phyloP scores from a whole-genome alignment of 2,113 vertebrate species.

The Rhinopithecus roxellana region DNA sequence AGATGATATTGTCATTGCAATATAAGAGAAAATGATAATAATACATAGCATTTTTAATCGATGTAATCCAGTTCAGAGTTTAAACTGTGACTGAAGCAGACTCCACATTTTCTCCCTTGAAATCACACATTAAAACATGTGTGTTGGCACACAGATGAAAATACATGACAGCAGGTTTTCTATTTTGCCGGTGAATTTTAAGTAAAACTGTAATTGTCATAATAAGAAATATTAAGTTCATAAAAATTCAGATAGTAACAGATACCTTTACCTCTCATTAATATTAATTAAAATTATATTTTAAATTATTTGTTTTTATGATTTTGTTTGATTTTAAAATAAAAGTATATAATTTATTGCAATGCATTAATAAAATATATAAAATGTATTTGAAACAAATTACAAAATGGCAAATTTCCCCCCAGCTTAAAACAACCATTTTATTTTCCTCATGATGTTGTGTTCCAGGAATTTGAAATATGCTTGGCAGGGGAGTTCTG shows the following conservation, averaged over 20 bases:
- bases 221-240: background rate
- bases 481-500: background rate
- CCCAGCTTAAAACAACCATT: background rate
- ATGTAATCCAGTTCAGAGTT: background rate
- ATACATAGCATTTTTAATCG: background rate
- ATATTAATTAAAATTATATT: background rate
- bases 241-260: background rate
- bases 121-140: background rate
- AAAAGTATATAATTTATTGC: background rate
- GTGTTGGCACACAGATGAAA: background rate
- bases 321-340: background rate
- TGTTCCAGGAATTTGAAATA: background rate
- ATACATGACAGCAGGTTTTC: background rate
- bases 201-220: background rate
- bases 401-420: background rate
- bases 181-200: background rate
- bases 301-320: background rate
- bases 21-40: background rate
- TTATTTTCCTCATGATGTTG: background rate
- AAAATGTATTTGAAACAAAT: background rate
- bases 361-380: background rate
- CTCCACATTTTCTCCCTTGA: background rate
- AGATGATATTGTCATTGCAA: background rate
- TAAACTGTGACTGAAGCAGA: background rate
- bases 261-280: background rate